Conservation (phyloP, 2,797 vertebrate genomes). For the Benthosema pterotum region DNA sequence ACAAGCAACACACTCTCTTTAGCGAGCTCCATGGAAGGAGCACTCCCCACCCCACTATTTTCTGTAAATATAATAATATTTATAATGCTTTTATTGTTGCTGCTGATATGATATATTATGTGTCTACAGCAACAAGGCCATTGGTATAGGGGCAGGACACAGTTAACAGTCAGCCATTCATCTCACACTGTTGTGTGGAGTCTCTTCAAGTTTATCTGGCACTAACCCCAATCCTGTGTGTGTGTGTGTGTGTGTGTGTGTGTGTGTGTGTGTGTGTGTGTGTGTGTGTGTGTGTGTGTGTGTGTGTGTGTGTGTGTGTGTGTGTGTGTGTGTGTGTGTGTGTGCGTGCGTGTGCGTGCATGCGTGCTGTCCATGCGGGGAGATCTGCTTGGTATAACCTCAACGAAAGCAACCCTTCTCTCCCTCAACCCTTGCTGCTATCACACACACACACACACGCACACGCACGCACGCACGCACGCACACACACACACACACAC, state of each 20-base stretch:
- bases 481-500: neutral
- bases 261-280: constrained; percentile 29
- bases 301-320: constrained; percentile 12
- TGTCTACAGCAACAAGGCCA: constrained; percentile 61
- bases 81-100: no score
- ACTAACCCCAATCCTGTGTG: constrained; percentile 36
- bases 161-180: constrained; percentile 67
- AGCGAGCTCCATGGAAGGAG: no score
- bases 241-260: constrained; percentile 39
- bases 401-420: constrained; percentile 60
- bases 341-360: constrained; percentile 12
- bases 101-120: no score
- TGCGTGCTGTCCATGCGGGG: constrained; percentile 47
- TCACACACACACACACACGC: constrained; percentile 17
- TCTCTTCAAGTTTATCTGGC: constrained; percentile 57
- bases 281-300: constrained; percentile 8
- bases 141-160: constrained; percentile 55
- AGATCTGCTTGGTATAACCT: constrained; percentile 67
- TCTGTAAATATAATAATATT: no score
- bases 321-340: constrained; percentile 13
- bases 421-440: constrained; percentile 25
- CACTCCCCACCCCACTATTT: no score
- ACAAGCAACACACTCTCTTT: no score
- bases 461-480: constrained; percentile 29
- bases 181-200: constrained; percentile 40